phyloP scores from a whole-genome alignment of 2,113 vertebrate genomes.

The Sisor rabdophorus region DNA sequence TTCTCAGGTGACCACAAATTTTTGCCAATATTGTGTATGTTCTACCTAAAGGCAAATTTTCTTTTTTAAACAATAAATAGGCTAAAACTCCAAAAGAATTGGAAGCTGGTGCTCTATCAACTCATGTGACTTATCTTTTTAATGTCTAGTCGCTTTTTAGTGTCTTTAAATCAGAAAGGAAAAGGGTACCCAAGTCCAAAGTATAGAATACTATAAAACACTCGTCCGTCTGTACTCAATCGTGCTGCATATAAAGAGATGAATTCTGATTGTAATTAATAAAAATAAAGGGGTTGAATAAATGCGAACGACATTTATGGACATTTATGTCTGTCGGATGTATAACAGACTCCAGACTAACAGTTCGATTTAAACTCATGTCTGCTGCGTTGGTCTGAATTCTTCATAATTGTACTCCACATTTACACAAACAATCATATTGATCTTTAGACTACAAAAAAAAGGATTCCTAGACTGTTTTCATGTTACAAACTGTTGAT shows the following conservation, averaged over 20 bases:
- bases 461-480: slow-evolving; percentile 12
- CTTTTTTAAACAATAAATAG: slow-evolving; percentile 42
- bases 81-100: slow-evolving; percentile 30
- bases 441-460: slow-evolving; percentile 28
- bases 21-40: too few species aligned
- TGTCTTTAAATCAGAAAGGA: too few species aligned
- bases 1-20: too few species aligned
- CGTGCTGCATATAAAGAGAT: not conserved
- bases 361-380: slow-evolving; percentile 30
- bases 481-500: slow-evolving; percentile 20
- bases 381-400: slow-evolving; percentile 31
- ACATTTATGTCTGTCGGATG: not conserved
- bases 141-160: too few species aligned
- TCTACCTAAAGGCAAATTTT: slow-evolving; percentile 25
- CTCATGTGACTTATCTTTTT: slow-evolving; percentile 7
- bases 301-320: slow-evolving; percentile 8
- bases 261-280: slow-evolving; percentile 41
- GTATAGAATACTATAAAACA: not conserved
- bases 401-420: slow-evolving; percentile 24
- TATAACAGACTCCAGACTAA: slow-evolving; percentile 9
- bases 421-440: slow-evolving; percentile 25
- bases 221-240: not conserved
- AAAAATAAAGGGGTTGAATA: slow-evolving; percentile 21
- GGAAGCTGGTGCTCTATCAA: not conserved
- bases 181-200: too few species aligned